phyloP scores from a whole-genome alignment of 2,113 vertebrate species.

The Athene noctua region DNA sequence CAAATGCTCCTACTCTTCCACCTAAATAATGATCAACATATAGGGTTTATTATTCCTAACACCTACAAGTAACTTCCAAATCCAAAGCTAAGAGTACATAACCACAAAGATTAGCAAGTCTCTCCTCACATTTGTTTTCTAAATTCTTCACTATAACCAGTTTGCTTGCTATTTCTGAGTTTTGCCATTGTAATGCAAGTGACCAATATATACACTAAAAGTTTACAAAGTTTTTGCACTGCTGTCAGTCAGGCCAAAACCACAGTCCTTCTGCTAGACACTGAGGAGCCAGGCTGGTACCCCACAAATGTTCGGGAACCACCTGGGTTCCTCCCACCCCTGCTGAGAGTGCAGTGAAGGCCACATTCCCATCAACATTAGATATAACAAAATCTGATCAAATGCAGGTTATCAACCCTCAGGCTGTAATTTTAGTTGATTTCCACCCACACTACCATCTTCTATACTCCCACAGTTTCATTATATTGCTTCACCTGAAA shows the following conservation, averaged over 20 bases:
- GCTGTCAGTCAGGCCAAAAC: neutral
- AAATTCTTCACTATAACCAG: neutral
- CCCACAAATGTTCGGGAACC: fast-evolving
- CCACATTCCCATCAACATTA: neutral
- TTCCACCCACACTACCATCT: neutral
- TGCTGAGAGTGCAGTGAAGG: neutral
- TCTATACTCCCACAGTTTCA: slow-evolving; percentile 13
- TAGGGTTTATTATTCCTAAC: neutral
- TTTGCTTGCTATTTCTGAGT: neutral
- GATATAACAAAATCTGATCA: neutral
- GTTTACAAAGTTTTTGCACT: neutral
- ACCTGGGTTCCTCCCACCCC: neutral
- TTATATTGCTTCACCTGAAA: slow-evolving; percentile 41
- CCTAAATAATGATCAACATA: neutral
- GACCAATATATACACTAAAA: neutral
- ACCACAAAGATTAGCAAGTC: neutral
- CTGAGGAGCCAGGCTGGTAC: neutral
- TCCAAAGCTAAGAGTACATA: neutral
- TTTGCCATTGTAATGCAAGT: neutral
- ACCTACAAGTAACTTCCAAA: neutral
- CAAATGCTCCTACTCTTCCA: neutral
- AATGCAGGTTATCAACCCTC: neutral
- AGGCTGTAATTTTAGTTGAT: neutral
- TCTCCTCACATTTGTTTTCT: neutral
- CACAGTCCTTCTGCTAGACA: fast-evolving